phyloP scores from a whole-genome alignment of 2,888 invertebrate genomes.

The Apamea sordens region DNA sequence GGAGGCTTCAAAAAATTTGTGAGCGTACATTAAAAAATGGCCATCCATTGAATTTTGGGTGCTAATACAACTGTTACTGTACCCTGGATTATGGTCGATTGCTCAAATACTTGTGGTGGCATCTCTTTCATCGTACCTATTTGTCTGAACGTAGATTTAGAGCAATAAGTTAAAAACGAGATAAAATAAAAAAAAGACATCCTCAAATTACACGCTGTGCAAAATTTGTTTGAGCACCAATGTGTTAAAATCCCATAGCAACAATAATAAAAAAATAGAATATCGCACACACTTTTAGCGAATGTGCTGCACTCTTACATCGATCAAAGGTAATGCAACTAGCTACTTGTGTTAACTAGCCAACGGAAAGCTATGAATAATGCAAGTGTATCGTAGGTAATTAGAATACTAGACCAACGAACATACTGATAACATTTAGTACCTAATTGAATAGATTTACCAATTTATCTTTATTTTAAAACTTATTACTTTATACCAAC shows the following conservation, averaged over 20 bases:
- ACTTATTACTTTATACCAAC: neutral
- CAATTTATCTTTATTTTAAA: neutral
- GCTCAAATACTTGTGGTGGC: neutral
- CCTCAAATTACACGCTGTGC: neutral
- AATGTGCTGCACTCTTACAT: slow-evolving; percentile 8
- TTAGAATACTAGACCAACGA: neutral
- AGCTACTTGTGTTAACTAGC: neutral
- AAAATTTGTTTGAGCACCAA: neutral
- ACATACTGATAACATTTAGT: neutral
- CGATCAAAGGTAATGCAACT: neutral
- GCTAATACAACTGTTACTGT: neutral
- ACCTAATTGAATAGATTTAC: neutral
- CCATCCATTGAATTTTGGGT: neutral
- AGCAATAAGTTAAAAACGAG: neutral
- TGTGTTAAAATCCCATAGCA: neutral
- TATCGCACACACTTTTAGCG: slow-evolving; percentile 17
- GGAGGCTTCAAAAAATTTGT: neutral
- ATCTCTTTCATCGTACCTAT: too few relatives aligned
- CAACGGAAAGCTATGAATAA: slow-evolving; percentile 15
- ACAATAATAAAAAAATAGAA: neutral
- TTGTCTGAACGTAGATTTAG: neutral
- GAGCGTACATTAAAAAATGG: neutral
- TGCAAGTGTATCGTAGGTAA: neutral
- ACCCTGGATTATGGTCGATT: neutral
- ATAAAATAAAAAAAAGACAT: neutral